phyloP scores from a whole-genome alignment of 1,140 invertebrate species.

The Leguminivora glycinivorella region DNA sequence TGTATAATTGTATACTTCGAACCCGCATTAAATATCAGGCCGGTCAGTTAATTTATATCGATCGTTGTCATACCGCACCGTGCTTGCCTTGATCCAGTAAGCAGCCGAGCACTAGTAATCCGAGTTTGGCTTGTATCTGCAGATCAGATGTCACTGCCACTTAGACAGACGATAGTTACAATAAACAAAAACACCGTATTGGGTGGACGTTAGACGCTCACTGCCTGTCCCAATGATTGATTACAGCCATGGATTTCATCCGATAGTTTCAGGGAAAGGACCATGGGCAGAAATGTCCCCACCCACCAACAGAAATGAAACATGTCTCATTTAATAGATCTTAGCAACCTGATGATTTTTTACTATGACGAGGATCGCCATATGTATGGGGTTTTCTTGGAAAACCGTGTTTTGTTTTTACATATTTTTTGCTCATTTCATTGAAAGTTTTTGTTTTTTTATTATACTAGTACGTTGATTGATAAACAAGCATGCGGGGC shows the following conservation, averaged over 20 bases:
- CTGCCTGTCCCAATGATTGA: neutral
- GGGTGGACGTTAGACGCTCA: neutral
- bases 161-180: neutral
- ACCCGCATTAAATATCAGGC: neutral
- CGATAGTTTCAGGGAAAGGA: neutral
- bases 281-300: too few relatives aligned
- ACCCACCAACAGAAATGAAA: too few relatives aligned
- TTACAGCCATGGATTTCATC: neutral
- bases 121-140: conserved; percentile 13
- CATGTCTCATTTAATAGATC: too few relatives aligned
- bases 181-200: conserved; percentile 1
- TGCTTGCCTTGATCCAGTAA: conserved; percentile 56
- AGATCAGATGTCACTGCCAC: conserved; percentile 18
- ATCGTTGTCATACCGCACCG: conserved; percentile 30
- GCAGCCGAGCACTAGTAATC: conserved; percentile 28
- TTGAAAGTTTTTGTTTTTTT: too few relatives aligned
- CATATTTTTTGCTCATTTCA: too few relatives aligned
- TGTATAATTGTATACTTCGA: neutral
- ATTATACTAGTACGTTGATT: too few relatives aligned
- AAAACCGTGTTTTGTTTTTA: too few relatives aligned
- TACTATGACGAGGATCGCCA: too few relatives aligned
- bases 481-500: too few relatives aligned
- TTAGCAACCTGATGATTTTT: too few relatives aligned
- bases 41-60: conserved; percentile 17
- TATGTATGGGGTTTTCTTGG: too few relatives aligned